These are phyloP conservation scores for Drosophila tripunctata DNA, from an alignment of 2,888 invertebrate genomes.

Conservation along the genomic window DNA sequence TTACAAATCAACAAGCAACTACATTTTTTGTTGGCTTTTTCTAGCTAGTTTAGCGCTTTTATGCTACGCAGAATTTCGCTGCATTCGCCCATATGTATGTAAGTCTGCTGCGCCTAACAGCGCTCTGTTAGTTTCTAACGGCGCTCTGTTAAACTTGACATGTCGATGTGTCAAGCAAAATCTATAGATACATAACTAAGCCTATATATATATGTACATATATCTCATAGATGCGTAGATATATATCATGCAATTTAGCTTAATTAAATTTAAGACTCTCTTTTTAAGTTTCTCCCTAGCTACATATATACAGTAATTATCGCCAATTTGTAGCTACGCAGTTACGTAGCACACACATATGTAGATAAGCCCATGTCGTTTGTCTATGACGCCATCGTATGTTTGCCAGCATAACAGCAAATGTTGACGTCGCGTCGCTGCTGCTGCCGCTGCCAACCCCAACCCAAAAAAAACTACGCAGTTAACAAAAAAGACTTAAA, in stretches of 20 bases:
- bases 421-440: constrained; percentile 42
- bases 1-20: too few relatives aligned
- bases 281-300: neutral
- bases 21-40: too few relatives aligned
- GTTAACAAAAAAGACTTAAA: constrained; percentile 68
- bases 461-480: constrained; percentile 72
- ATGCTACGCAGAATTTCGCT: too few relatives aligned
- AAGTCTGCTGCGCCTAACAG: too few relatives aligned
- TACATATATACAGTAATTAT: too few relatives aligned
- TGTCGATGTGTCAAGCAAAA: constrained; percentile 13
- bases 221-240: too few relatives aligned
- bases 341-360: constrained; percentile 1
- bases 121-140: constrained; percentile 26
- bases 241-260: neutral
- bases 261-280: constrained; percentile 7
- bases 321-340: constrained; percentile 35
- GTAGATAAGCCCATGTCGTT: neutral
- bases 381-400: constrained; percentile 70
- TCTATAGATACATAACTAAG: neutral
- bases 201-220: neutral
- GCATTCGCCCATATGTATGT: too few relatives aligned
- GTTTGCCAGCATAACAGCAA: constrained; percentile 59
- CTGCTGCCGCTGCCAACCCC: constrained; percentile 42
- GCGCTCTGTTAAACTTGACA: constrained; percentile 28
- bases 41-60: too few relatives aligned